Conservation (phyloP, 2,113 vertebrate genomes). For the Oophaga pumilio region DNA sequence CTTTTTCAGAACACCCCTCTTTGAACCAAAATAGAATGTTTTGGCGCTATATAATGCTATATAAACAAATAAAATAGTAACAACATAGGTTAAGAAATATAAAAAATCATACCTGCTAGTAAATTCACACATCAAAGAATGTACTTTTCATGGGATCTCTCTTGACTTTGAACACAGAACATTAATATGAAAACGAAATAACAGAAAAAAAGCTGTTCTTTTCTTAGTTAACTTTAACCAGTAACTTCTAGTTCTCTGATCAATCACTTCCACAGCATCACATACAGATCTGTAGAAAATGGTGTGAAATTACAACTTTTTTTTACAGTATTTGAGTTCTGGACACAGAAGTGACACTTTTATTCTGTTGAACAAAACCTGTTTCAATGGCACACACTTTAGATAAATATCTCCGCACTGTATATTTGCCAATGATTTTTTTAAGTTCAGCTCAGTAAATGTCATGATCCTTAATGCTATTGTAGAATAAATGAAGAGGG, state of each 20-base stretch:
- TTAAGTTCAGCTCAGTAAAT: slow-evolving; percentile 76
- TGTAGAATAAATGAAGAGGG: slow-evolving; percentile 74
- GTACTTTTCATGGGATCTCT: too few relatives aligned
- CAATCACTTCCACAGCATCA: slow-evolving; percentile 65
- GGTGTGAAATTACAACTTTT: slow-evolving; percentile 64
- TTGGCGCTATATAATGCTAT: too few relatives aligned
- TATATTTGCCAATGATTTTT: slow-evolving; percentile 74
- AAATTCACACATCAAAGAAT: too few relatives aligned
- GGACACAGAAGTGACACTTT: slow-evolving; percentile 62
- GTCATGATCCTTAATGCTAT: slow-evolving; percentile 75
- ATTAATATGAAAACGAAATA: slow-evolving; percentile 11
- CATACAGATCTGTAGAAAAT: slow-evolving; percentile 66
- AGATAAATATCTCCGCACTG: slow-evolving; percentile 72
- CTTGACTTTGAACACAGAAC: not conserved
- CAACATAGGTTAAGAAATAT: too few relatives aligned
- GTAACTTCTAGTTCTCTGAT: slow-evolving; percentile 63
- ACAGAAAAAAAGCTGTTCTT: slow-evolving; percentile 57
- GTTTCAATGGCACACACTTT: slow-evolving; percentile 67
- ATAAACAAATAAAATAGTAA: too few relatives aligned
- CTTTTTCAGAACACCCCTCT: too few relatives aligned
- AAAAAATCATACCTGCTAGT: too few relatives aligned
- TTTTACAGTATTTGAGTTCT: slow-evolving; percentile 66
- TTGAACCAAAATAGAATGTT: too few relatives aligned
- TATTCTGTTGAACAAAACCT: slow-evolving; percentile 63
- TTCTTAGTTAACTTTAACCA: slow-evolving; percentile 48